A percentile compares a stretch with the other conserved stretches of the same genome.
Evolutionary conservation across 2,113 vertebrate species (phyloP).

Genomic region (Lepisosteus osseus): DNA sequence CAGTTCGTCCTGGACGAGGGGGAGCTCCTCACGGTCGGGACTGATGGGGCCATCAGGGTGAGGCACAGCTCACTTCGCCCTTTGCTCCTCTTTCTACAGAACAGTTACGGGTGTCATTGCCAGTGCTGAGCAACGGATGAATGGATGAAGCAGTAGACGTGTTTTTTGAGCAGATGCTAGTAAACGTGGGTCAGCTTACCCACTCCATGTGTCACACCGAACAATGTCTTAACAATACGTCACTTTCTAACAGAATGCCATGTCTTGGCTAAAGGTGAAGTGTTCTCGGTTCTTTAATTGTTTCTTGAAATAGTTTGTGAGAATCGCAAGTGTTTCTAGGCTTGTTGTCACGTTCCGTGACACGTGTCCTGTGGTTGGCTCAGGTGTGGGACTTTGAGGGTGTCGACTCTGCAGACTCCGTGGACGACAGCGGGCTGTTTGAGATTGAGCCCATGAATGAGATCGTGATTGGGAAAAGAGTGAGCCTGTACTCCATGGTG

Average conservation of each 20-base stretch:
- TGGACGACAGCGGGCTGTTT: conserved; percentile 63
- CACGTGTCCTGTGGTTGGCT: background rate
- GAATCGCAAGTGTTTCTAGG: too few species aligned
- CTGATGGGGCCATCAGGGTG: conserved; percentile 83
- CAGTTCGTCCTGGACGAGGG: conserved; percentile 84
- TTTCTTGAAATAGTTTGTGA: background rate
- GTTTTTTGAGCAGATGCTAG: too few species aligned
- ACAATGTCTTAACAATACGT: too few species aligned
- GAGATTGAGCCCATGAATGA: conserved; percentile 88
- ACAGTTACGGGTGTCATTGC: too few species aligned
- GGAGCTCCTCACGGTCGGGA: conserved; percentile 79
- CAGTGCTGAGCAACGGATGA: too few species aligned
- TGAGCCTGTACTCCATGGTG: conserved; percentile 77
- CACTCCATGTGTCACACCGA: too few species aligned
- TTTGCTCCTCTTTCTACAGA: too few species aligned
- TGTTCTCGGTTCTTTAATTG: background rate
- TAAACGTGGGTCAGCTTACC: too few species aligned
- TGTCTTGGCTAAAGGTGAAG: too few species aligned
- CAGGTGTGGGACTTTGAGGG: conserved; percentile 85
- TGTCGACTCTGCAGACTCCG: conserved; percentile 71
- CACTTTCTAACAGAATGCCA: too few species aligned
- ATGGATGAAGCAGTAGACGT: too few species aligned
- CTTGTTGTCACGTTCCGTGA: background rate
- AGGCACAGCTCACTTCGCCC: conserved; percentile 21
- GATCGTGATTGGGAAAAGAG: conserved; percentile 73